A percentile compares a stretch with the other conserved stretches of the same genome.
Conservation (phyloP, 2,797 vertebrate genomes). For the Myotis pilosus region DNA sequence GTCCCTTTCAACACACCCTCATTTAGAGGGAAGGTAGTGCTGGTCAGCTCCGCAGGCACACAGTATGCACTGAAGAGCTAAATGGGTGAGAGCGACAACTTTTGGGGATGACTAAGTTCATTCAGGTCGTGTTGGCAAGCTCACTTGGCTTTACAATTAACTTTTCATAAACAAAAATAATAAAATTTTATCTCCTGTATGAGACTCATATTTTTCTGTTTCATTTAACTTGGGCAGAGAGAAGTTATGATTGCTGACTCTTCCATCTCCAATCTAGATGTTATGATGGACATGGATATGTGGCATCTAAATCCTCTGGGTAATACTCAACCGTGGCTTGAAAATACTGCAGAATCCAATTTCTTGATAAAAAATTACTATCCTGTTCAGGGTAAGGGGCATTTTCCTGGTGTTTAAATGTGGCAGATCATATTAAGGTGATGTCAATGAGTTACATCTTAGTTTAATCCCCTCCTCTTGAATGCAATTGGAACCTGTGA, state of each 20-base stretch:
- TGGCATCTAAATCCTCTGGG: background rate
- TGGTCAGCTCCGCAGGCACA: background rate
- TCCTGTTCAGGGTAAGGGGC: background rate
- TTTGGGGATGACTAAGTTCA: background rate
- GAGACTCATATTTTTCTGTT: background rate
- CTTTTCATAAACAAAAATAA: background rate
- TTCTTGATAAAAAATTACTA: background rate
- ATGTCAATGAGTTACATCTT: background rate
- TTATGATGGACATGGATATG: background rate
- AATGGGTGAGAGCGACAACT: background rate
- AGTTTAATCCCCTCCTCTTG: background rate
- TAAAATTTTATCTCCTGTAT: background rate
- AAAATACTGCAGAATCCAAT: background rate
- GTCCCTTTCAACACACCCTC: background rate
- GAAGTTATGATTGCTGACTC: background rate
- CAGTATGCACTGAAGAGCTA: background rate
- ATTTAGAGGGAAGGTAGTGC: background rate
- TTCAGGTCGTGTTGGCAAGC: background rate
- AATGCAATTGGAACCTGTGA: background rate
- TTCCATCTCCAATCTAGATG: background rate
- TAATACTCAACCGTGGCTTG: background rate
- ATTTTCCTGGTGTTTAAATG: background rate
- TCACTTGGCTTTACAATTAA: background rate
- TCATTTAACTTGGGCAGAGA: background rate
- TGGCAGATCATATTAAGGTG: background rate